A percentile compares a stretch with the other conserved stretches of the same genome.
Evolutionary conservation across 2,113 vertebrate genomes (phyloP).

Genomic region (Choloepus hoffmanni): DNA sequence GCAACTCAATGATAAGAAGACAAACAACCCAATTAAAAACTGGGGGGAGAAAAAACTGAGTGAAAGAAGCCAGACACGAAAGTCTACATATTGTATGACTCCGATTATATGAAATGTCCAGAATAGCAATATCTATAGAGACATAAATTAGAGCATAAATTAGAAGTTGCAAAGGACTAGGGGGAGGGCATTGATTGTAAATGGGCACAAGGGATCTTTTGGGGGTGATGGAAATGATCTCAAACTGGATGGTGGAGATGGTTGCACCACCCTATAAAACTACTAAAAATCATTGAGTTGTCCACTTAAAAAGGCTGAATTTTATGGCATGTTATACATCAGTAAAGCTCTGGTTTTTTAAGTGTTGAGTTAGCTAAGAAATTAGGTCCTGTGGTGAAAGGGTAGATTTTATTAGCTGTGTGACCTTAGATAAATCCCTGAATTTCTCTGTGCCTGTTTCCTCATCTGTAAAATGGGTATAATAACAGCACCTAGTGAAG

Average conservation of each 20-base stretch:
- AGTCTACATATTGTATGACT: fast-evolving
- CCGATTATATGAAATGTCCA: too few relatives aligned
- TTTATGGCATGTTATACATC: neutral
- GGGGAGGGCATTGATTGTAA: neutral
- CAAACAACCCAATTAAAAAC: neutral
- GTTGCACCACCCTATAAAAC: neutral
- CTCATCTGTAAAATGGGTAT: fast-evolving
- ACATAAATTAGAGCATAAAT: too few relatives aligned
- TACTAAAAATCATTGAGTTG: too few relatives aligned
- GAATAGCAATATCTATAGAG: neutral
- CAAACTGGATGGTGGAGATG: neutral
- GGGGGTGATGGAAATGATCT: too few relatives aligned
- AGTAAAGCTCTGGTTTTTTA: too few relatives aligned
- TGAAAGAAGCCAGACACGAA: neutral
- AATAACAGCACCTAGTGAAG: neutral
- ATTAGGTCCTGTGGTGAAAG: neutral
- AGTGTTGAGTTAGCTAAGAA: neutral
- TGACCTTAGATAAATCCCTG: neutral
- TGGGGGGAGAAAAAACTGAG: neutral
- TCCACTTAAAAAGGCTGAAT: too few relatives aligned
- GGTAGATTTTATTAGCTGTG: neutral
- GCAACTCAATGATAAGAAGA: neutral
- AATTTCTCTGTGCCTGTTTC: neutral
- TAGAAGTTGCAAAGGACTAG: too few relatives aligned
- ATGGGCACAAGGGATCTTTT: neutral